phyloP scores from a whole-genome alignment of 2,113 vertebrate species.

The Pycnonotus jocosus region DNA sequence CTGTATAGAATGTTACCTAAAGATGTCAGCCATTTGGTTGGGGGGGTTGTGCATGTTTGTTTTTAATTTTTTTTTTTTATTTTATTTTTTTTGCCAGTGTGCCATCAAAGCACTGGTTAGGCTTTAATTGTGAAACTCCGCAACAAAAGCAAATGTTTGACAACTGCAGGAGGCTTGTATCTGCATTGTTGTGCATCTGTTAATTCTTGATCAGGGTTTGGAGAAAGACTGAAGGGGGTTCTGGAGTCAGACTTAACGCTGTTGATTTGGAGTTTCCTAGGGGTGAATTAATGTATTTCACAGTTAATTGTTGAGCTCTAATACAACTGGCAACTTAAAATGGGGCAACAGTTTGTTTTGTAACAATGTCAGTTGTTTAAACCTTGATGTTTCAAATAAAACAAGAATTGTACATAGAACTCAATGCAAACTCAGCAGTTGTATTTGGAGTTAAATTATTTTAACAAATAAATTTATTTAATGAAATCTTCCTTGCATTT shows the following conservation, averaged over 20 bases:
- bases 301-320: slow-evolving; percentile 74
- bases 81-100: slow-evolving; percentile 12
- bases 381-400: slow-evolving; percentile 77
- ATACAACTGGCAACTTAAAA: slow-evolving; percentile 76
- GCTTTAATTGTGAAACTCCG: slow-evolving; percentile 70
- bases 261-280: slow-evolving; percentile 74
- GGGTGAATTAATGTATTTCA: slow-evolving; percentile 70
- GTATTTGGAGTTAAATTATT: slow-evolving; percentile 88
- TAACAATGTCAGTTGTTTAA: slow-evolving; percentile 78
- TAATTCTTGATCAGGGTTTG: slow-evolving; percentile 77
- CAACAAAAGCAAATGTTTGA: slow-evolving; percentile 64
- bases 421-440: slow-evolving; percentile 82
- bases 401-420: slow-evolving; percentile 79
- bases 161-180: slow-evolving; percentile 63
- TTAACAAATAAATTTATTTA: slow-evolving; percentile 90
- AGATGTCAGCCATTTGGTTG: slow-evolving; percentile 56
- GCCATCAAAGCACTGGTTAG: slow-evolving; percentile 49
- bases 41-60: slow-evolving; percentile 50
- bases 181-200: slow-evolving; percentile 69
- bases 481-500: slow-evolving; percentile 66
- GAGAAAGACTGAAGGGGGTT: slow-evolving; percentile 72
- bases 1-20: slow-evolving; percentile 66
- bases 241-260: slow-evolving; percentile 69
- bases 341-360: slow-evolving; percentile 74
- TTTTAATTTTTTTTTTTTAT: neutral